These are phyloP conservation scores for Atta cephalotes DNA, from an alignment of 1,140 invertebrate species.

Conservation along the genomic window DNA sequence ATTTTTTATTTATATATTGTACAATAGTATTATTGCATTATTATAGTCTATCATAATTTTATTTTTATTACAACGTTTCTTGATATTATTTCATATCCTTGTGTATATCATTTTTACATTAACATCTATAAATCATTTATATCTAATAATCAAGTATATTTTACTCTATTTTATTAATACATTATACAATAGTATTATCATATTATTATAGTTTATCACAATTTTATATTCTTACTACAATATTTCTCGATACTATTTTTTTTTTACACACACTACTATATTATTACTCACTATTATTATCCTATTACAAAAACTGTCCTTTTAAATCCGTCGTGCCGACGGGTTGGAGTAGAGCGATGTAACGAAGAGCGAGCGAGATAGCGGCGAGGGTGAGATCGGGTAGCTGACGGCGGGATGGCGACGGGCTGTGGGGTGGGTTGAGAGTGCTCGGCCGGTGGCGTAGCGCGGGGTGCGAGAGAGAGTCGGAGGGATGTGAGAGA, in stretches of 20 bases:
- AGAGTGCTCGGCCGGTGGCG: constrained; percentile 56
- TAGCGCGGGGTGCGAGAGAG: constrained; percentile 57
- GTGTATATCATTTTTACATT: neutral
- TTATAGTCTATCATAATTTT: neutral
- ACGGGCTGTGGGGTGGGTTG: constrained; percentile 47
- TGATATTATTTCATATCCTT: neutral
- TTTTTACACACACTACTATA: neutral
- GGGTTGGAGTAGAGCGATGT: neutral
- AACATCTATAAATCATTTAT: neutral
- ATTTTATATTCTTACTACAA: neutral
- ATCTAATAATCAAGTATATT: neutral
- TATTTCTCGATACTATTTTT: neutral
- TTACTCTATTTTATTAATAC: neutral
- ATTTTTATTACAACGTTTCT: neutral
- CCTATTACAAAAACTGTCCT: constrained; percentile 4
- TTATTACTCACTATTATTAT: constrained; percentile 6
- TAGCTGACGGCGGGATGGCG: constrained; percentile 51
- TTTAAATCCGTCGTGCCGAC: constrained; percentile 1
- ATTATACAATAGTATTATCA: neutral
- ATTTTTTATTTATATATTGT: neutral
- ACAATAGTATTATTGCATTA: neutral
- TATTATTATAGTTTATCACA: neutral
- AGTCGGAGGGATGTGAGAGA: constrained; percentile 65
- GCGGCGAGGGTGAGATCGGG: constrained; percentile 31
- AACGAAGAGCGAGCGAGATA: constrained; percentile 24